Evolutionary conservation across 2,113 vertebrate species (phyloP).

Genomic region (Okapia johnstoni): DNA sequence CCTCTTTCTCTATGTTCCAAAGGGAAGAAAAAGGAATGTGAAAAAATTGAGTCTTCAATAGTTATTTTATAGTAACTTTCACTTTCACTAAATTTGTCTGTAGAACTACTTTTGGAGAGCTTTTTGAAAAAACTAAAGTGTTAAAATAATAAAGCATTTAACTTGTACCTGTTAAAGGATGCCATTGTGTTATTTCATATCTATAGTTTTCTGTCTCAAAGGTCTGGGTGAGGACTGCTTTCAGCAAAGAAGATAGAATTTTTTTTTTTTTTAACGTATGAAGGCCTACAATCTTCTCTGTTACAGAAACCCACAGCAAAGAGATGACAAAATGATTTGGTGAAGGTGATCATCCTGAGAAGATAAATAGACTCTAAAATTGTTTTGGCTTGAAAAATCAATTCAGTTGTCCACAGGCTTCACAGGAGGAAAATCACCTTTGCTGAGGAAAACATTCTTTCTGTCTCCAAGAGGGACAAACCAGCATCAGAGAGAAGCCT

Average conservation of each 20-base stretch:
- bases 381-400: slow-evolving; percentile 61
- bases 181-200: background rate
- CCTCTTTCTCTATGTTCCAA: background rate
- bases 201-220: background rate
- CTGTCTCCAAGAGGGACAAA: slow-evolving; percentile 13
- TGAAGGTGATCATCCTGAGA: slow-evolving; percentile 25
- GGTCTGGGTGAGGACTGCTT: background rate
- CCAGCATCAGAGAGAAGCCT: background rate
- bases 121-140: background rate
- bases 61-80: background rate
- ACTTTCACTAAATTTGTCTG: background rate
- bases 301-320: slow-evolving; percentile 33
- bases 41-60: background rate
- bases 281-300: slow-evolving; percentile 32
- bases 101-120: background rate
- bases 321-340: slow-evolving; percentile 43
- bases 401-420: slow-evolving; percentile 47
- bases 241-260: background rate
- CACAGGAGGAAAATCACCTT: slow-evolving; percentile 48
- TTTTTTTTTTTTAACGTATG: background rate
- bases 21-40: slow-evolving; percentile 16
- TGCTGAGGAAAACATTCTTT: slow-evolving; percentile 43
- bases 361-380: slow-evolving; percentile 61
- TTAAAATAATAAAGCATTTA: background rate
- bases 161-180: background rate